Conservation (phyloP, 2,888 invertebrate species). For the Ormyrus pomaceus region DNA sequence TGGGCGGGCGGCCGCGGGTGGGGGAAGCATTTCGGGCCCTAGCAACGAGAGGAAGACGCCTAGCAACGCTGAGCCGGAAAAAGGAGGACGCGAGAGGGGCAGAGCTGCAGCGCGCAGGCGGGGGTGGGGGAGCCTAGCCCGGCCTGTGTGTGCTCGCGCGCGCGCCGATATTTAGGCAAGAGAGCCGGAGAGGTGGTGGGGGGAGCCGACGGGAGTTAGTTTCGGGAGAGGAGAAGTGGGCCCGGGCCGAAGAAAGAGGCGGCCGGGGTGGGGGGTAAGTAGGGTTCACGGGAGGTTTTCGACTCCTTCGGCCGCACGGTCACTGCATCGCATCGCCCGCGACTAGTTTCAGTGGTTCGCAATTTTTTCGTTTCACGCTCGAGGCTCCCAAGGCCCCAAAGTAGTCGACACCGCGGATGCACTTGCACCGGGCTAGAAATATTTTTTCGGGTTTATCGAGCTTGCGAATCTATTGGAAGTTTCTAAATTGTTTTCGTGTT, state of each 20-base stretch:
- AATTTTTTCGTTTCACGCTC: conserved; percentile 63
- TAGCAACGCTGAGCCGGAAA: conserved; percentile 68
- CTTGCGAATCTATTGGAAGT: too few species aligned
- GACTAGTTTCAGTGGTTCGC: conserved; percentile 75
- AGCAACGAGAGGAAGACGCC: conserved; percentile 74
- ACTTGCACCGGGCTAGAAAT: conserved; percentile 46
- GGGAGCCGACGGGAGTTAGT: conserved; percentile 7
- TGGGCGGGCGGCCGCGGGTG: conserved; percentile 53
- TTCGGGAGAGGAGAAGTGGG: conserved; percentile 58
- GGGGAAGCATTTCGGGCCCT: conserved; percentile 68
- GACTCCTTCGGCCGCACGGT: conserved; percentile 71
- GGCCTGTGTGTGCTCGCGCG: conserved; percentile 60
- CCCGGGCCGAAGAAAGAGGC: conserved; percentile 65
- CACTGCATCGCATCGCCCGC: conserved; percentile 61
- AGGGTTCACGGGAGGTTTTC: conserved; percentile 76
- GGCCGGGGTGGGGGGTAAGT: conserved; percentile 72
- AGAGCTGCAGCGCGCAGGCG: conserved; percentile 41
- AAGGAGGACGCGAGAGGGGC: conserved; percentile 58
- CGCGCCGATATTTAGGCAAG: conserved; percentile 23
- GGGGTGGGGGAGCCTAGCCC: conserved; percentile 70
- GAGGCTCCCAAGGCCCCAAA: neutral
- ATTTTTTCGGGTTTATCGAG: neutral
- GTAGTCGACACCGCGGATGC: neutral
- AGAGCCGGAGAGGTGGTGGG: neutral
- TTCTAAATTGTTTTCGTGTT: too few species aligned